These are phyloP conservation scores for Lagorchestes hirsutus DNA, from an alignment of 2,797 vertebrate genomes.

Conservation along the genomic window DNA sequence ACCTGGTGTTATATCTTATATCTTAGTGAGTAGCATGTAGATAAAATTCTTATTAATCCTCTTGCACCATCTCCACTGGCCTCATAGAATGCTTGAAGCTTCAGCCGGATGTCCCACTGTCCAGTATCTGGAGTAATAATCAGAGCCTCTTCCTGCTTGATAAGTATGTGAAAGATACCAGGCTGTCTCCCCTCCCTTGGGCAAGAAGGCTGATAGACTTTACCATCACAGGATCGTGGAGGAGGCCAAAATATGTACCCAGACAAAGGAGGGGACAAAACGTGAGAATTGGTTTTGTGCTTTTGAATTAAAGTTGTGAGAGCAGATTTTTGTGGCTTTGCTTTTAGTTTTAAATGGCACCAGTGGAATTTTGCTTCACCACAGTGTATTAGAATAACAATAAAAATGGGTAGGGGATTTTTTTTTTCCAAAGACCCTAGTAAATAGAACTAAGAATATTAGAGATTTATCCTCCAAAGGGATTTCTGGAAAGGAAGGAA, in stretches of 20 bases:
- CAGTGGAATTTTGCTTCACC: conserved; percentile 71
- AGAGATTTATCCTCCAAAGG: conserved; percentile 10
- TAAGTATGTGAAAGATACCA: background rate
- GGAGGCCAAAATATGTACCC: conserved; percentile 13
- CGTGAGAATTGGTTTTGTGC: conserved; percentile 55
- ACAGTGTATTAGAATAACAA: conserved; percentile 68
- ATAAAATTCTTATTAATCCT: background rate
- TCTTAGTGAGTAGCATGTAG: conserved; percentile 14
- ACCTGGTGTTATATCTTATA: conserved; percentile 3
- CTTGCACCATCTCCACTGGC: background rate
- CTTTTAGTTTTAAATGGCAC: conserved; percentile 78
- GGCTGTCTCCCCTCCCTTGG: background rate
- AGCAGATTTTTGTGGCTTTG: conserved; percentile 78
- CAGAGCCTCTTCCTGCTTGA: background rate
- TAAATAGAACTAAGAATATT: conserved; percentile 49
- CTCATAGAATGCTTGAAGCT: conserved; percentile 1
- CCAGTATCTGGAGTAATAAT: background rate
- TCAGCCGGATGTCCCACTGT: background rate
- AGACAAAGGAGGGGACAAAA: conserved; percentile 58
- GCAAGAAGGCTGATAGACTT: background rate
- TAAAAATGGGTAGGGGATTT: conserved; percentile 60
- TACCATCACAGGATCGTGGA: background rate
- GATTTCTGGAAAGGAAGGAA: conserved; percentile 43
- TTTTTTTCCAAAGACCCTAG: conserved; percentile 61
- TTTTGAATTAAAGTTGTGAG: conserved; percentile 66